Conservation (phyloP, 2,113 vertebrate genomes). For the Phocoena sinus region DNA sequence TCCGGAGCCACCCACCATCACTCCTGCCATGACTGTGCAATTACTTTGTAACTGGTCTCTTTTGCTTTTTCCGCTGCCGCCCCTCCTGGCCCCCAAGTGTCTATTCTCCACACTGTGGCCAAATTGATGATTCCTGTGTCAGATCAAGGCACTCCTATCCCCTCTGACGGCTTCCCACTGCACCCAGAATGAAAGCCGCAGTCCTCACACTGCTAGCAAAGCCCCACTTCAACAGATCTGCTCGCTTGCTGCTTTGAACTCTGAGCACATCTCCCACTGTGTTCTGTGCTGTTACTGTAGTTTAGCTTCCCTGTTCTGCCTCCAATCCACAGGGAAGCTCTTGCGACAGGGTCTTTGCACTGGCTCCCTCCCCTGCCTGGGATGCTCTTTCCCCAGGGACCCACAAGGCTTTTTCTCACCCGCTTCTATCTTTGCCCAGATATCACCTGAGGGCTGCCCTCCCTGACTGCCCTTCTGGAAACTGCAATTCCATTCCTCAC, state of each 20-base stretch:
- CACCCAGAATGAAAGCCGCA: background rate
- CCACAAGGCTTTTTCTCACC: background rate
- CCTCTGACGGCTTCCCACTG: too few relatives aligned
- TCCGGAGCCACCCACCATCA: background rate
- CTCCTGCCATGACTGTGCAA: background rate
- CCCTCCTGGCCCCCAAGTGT: background rate
- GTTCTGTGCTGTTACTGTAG: background rate
- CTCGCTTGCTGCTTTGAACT: background rate
- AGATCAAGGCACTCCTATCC: fast-evolving
- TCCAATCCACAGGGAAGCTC: background rate
- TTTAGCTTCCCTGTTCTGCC: background rate
- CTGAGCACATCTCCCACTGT: background rate
- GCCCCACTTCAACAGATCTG: background rate
- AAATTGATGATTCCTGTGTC: background rate
- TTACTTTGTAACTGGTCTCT: background rate
- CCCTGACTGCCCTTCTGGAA: background rate
- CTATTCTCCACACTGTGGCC: background rate
- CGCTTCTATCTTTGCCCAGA: background rate
- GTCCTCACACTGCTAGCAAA: background rate
- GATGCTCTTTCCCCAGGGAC: background rate
- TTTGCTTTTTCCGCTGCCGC: background rate
- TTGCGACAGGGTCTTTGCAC: background rate
- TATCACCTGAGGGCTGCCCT: background rate
- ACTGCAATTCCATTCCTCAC: background rate
- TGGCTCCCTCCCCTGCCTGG: too few relatives aligned